A percentile compares a stretch with the other conserved stretches of the same genome.
Conservation (phyloP, 2,888 invertebrate genomes). For the Lochmaea capreae region DNA sequence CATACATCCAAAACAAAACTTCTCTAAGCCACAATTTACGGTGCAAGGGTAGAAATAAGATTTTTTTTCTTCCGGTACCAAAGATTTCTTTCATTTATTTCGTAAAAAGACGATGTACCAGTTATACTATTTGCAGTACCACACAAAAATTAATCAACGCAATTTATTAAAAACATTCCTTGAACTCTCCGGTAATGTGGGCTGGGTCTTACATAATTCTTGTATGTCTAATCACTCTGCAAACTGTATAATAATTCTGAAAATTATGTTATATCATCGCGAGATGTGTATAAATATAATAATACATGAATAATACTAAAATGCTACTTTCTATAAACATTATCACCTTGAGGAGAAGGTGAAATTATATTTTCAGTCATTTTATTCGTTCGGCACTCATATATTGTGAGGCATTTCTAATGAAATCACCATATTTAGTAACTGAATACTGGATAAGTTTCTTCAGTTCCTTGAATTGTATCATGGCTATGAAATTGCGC, state of each 20-base stretch:
- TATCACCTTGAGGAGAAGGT: conserved; percentile 1
- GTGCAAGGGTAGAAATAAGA: too few relatives aligned
- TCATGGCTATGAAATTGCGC: too few relatives aligned
- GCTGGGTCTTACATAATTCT: not conserved
- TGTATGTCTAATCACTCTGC: not conserved
- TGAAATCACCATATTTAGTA: too few relatives aligned
- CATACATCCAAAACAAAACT: too few relatives aligned
- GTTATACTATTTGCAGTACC: not conserved
- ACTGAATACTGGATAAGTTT: too few relatives aligned
- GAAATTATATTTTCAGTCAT: not conserved
- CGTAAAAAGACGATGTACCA: too few relatives aligned
- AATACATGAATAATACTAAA: not conserved
- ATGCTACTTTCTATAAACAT: conserved; percentile 1
- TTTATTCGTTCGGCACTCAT: not conserved
- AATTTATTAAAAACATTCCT: not conserved
- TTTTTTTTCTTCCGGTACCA: too few relatives aligned
- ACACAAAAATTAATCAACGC: not conserved
- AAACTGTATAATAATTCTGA: not conserved
- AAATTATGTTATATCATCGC: not conserved
- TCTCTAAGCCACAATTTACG: too few relatives aligned
- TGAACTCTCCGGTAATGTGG: not conserved
- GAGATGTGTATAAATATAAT: not conserved
- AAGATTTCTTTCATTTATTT: too few relatives aligned
- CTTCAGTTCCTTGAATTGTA: too few relatives aligned
- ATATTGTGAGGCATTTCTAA: not conserved